Base-by-base conservation (phyloP, 2,888 invertebrate species). In the Zootermopsis nevadensis region DNA sequence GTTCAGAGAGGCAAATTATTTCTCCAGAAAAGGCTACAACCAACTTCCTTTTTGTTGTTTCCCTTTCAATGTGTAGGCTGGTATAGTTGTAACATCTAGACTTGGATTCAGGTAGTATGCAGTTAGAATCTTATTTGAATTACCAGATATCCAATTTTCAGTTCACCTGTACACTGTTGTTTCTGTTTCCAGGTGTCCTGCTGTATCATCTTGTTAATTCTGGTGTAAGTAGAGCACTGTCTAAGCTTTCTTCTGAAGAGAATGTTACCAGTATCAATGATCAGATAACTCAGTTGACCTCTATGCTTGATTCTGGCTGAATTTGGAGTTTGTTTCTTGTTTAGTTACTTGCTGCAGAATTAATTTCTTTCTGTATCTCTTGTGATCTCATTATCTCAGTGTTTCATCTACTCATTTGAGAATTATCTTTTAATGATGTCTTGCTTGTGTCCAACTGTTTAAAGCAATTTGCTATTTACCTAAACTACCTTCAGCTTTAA, bases 291-390 rank as follows among this genome's bases (percentile, higher is more conserved):
- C 60, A 31, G 31, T 60, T 84, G 66, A 77, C 35, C 22, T 53
- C 82, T 6, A 27, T 27, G 60, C 66, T 84, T 35, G 82, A 84
- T 48, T 69, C 84, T 30, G 80, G 76, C 48, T 84, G 76, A 80
- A 74, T 38, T n/a, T 74, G 27, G 19, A 60, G 48, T 48, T 55
- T 60, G 3, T 30, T 33, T 6, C 35, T 38, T 74, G 38, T 74
- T 74, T 42, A 74, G 24, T 74, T 38, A 74, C 38, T 74, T 74
- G 74, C 74, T 74, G n/a, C 74, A 42, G n/a, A n/a, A 10, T 74
- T 74, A 38, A 38, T 74, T 38, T 74, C 24, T n/a, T 74, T 74
- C 35, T 74, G 15, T 74, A 74, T 74, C 69, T 67, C 69, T 69
- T 69, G 33, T 69, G 69, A 69, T 69, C 38, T 74, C 74, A 74